Percentiles rank a stretch among this genome's conserved stretches.
Evolutionary conservation across 2,113 vertebrate species (phyloP).

Genomic region (Misgurnus mizolepis): DNA sequence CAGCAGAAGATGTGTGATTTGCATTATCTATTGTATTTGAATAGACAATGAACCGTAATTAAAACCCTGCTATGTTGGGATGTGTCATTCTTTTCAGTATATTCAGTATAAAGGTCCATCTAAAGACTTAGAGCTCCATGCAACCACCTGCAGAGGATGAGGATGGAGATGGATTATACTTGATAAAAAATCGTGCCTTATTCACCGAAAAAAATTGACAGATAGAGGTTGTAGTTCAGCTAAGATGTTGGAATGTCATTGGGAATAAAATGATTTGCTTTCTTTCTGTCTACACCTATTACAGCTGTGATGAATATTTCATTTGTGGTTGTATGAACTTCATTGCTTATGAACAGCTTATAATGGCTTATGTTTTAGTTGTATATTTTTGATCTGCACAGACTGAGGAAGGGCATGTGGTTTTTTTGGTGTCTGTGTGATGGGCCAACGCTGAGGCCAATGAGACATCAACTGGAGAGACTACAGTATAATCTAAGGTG

Average conservation of each 20-base stretch:
- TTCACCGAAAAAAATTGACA: no score
- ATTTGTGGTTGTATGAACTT: conserved; percentile 14
- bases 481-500: neutral
- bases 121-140: no score
- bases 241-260: neutral
- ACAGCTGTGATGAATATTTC: conserved; percentile 14
- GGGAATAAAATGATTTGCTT: neutral
- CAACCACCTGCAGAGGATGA: no score
- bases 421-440: neutral
- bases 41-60: neutral
- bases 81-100: neutral
- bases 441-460: neutral
- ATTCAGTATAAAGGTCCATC: no score
- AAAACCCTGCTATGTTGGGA: neutral
- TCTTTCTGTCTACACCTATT: neutral
- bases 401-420: neutral
- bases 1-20: neutral
- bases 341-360: neutral
- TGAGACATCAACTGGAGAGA: neutral
- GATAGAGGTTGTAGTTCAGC: neutral
- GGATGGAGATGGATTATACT: no score
- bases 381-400: neutral
- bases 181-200: no score
- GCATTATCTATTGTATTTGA: conserved; percentile 21
- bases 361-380: neutral